Base-by-base conservation (phyloP, 2,797 vertebrate genomes). In the Mus spretus region DNA sequence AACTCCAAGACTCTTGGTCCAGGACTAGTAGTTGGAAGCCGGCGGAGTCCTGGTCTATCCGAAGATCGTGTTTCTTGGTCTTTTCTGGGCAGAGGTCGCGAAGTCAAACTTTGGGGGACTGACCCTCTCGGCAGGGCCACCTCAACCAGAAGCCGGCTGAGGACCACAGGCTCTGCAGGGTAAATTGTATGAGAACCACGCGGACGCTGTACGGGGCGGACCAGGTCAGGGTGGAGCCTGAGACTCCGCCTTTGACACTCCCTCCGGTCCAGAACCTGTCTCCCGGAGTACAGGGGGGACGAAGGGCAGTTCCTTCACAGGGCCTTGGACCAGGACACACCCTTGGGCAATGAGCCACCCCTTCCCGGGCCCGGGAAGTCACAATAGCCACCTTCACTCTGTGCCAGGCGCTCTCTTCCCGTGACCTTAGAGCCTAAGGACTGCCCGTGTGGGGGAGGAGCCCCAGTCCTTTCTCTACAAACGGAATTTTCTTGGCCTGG, bases 361-460 rank as follows among this genome's bases (percentile, higher is more conserved):
- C 24, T 50, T 53, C 20, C 6, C 1, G 6, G 74, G 57, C 40
- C 78, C 26, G 0, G 15, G 34, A 84, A 55, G 28, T 95, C 65
- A 96, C 97, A 93, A 80, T 90, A 75, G 91, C 81, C 22, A 75
- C 93, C 59, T 96, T 96, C 84, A 85, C 14, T 93, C 1, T 2
- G 28, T 79, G 84, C 80, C 89, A 59, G 81, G 61, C 3, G 0
- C 70, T 3, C 67, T 75, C 20, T 26, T 72, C 28, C 59, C 10
- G 12, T 20, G 31, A 82, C 85, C 34, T 77, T 63, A 26, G 40
- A 91, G 55, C 15, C 15, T 12, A 72, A 91, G 67, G 80, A 65
- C 77, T 77, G 74, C 19, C 74, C 26, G 2, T 6, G 57, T 74
- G 47, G 14, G 67, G 53, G 47, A 79, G 77, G 61, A 94, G 53